Evolutionary conservation across 2,113 vertebrate species (phyloP).

Genomic region (Apteryx owenii): DNA sequence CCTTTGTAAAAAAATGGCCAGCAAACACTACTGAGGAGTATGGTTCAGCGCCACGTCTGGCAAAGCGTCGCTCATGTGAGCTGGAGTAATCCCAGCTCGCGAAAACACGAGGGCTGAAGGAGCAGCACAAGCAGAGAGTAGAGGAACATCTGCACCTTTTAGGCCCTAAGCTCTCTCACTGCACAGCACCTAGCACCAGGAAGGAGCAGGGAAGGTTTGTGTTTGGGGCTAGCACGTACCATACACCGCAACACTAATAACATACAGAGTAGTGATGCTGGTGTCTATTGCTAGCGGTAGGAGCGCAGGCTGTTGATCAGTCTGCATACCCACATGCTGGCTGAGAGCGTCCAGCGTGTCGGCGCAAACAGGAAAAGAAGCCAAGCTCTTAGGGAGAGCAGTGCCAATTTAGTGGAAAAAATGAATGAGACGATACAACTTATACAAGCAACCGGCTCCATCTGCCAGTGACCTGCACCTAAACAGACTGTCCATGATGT

Average conservation of each 20-base stretch:
- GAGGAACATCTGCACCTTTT: background rate
- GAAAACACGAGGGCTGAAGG: background rate
- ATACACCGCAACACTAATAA: background rate
- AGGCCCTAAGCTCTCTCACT: background rate
- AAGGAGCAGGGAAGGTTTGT: background rate
- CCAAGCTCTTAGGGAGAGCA: background rate
- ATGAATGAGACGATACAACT: background rate
- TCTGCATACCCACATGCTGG: background rate
- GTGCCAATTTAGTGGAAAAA: background rate
- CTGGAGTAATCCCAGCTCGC: background rate
- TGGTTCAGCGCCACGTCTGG: background rate
- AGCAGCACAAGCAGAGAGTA: background rate
- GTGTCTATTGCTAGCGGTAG: accelerated
- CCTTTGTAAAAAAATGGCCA: background rate
- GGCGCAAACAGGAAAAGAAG: background rate
- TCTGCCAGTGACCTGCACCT: background rate
- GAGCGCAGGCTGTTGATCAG: background rate
- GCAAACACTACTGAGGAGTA: background rate
- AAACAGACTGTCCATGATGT: background rate
- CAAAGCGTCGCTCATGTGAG: background rate
- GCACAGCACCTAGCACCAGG: accelerated
- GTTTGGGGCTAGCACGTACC: background rate
- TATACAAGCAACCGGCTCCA: background rate
- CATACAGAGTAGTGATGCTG: background rate
- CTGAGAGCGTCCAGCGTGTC: background rate